Evolutionary conservation across 2,113 vertebrate species (phyloP).

Genomic region (Tyrannus savana): DNA sequence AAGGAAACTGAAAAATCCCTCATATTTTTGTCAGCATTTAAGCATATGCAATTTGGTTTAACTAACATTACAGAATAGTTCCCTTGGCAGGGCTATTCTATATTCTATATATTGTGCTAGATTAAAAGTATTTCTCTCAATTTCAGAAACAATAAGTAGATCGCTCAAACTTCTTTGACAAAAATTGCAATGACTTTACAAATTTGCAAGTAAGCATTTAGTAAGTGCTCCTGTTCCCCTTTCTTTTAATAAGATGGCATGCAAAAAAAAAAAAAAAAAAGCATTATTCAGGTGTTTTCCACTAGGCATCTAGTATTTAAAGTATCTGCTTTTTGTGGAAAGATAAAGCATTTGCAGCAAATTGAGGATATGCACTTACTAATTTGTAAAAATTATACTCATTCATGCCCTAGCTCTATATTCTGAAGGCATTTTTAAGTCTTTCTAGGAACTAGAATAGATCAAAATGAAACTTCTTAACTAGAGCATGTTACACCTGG

Average conservation of each 20-base stretch:
- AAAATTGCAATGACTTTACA: neutral
- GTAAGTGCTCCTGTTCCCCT: neutral
- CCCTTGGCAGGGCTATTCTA: neutral
- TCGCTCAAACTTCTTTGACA: neutral
- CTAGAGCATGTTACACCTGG: conserved; percentile 7
- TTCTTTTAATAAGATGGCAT: neutral
- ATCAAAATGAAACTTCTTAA: conserved; percentile 10
- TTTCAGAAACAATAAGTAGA: neutral
- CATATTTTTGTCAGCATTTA: neutral
- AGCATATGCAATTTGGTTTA: neutral
- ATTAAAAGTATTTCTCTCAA: neutral
- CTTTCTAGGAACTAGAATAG: neutral
- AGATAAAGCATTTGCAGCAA: neutral
- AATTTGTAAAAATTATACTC: neutral
- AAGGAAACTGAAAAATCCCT: neutral
- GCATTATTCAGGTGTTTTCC: neutral
- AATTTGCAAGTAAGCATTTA: neutral
- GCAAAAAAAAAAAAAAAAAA: neutral
- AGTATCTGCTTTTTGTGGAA: neutral
- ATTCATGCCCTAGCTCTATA: neutral
- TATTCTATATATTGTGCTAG: neutral
- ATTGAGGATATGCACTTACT: neutral
- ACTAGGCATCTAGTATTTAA: neutral
- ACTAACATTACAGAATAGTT: neutral
- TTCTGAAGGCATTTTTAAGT: neutral